Base-by-base conservation (phyloP, 2,113 vertebrate genomes). In the Dissostichus mawsoni region DNA sequence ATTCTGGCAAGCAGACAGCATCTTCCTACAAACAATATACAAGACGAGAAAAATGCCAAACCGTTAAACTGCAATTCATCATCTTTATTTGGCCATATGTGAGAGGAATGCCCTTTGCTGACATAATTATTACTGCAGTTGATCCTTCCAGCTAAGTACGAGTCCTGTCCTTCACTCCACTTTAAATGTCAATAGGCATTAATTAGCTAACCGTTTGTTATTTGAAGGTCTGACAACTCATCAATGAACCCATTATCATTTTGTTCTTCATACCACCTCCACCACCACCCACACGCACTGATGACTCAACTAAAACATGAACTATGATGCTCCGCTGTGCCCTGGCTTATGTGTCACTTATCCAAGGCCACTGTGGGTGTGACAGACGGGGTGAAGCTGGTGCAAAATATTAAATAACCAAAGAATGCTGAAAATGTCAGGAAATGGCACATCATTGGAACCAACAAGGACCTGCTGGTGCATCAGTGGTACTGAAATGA, bases 111-210 rank as follows among this genome's bases (percentile, higher is more conserved):
- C 36, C 57, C 69, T 66, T 57, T 75, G 65, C 75, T 65, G 75
- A 80, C 70, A 67, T 84, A 41, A 83, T 79, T 78, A 83, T 79
- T 78, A 74, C 68, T 0, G 29, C 69, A 7, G 79, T 44, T 67
- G 78, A 86, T 72, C 62, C 71, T 76, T 17, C 73, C 48, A 10
- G 61, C 65, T 25, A 3, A 83, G 64, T 67, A 33, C 12, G n/a
- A 62, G 51, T 73, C 69, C 69, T 55, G 71, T 81, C 74, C 69
- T 83, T 76, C 72, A 76, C 59, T n/a, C 33, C 64, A n/a, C 78
- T 83, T 81, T 41, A 76, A 82, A 85, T 81, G 82, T 86, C 88
- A 80, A 79, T 84, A 81, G 47, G 33, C 62, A 76, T 87, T 84
- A 75, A 84, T 86, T 76, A 81, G 63, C 10, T 5, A 5, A 11